Evolutionary conservation across 2,888 invertebrate genomes (phyloP), one percentile per base, ranked within the genome.

Genomic region (Brassicogethes aeneus): DNA sequence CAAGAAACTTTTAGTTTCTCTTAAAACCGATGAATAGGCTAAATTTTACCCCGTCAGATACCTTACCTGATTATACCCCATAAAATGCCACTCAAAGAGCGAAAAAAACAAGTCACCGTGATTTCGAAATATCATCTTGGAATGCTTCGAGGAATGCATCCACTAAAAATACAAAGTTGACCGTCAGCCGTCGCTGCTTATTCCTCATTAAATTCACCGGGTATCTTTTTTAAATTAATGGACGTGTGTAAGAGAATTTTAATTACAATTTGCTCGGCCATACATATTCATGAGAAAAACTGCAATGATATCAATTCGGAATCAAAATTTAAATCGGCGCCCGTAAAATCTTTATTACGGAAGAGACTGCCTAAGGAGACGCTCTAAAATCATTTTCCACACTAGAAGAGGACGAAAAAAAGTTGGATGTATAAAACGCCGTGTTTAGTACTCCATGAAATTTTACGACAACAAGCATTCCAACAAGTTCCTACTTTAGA

Each of bases 1-100:
- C 53, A 55, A 56, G 54, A 55, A 54, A 54, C 55, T 55, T 59
- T 57, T 60, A 59, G 61, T 65, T 63, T 65, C 64, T 65, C 55
- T 66, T 66, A 66, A 66, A 65, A 59, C 56, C 56, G 57, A 64
- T 67, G 66, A 67, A 60, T 62, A 59, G 59, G 64, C 64, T 61
- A 52, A 65, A 64, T 59, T 23, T 17, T 16, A 33, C 47, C 29
- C 41, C 42, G 47, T 48, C 43, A 56, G 60, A 60, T 63, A 57
- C 54, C 56, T 52, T 55, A 54, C 57, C 59, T 59, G 62, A 61
- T 61, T 61, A 56, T 54, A 51, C 52, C 50, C 52, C 51, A 53
- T 57, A 57, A 59, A 57, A 59, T 50, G 51, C 51, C 46, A 39
- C 43, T 43, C 45, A 51, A 54, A 55, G n/a, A n/a, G n/a, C n/a